phyloP scores from a whole-genome alignment of 2,888 invertebrate genomes.

The Hemaris fuciformis region DNA sequence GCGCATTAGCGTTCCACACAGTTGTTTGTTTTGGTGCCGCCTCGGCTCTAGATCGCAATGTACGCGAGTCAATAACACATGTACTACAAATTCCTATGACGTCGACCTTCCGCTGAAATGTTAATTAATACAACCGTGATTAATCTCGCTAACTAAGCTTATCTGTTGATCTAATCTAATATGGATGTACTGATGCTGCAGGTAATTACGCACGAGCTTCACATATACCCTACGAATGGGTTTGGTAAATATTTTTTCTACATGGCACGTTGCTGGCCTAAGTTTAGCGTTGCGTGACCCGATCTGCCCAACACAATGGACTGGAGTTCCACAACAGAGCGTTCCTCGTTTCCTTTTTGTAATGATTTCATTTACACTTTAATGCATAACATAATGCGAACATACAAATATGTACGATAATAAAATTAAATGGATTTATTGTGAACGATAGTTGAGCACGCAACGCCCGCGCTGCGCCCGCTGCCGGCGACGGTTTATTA shows the following conservation, averaged over 20 bases:
- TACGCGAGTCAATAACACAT: slow-evolving; percentile 22
- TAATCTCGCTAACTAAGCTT: background rate
- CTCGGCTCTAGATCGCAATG: slow-evolving; percentile 21
- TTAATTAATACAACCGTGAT: slow-evolving; percentile 5
- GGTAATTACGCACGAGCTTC: background rate
- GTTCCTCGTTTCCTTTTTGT: slow-evolving; percentile 43
- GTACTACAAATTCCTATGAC: slow-evolving; percentile 4
- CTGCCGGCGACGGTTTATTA: slow-evolving; percentile 32
- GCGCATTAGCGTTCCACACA: slow-evolving; percentile 17
- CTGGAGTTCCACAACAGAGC: slow-evolving; percentile 43
- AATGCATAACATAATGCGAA: slow-evolving; percentile 35
- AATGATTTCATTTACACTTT: slow-evolving; percentile 53
- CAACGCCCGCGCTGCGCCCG: slow-evolving; percentile 28
- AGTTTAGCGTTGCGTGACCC: slow-evolving; percentile 44
- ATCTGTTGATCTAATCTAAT: background rate
- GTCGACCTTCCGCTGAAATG: background rate
- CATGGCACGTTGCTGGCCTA: slow-evolving; percentile 17
- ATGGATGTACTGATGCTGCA: background rate
- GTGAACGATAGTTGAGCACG: slow-evolving; percentile 41
- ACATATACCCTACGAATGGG: background rate
- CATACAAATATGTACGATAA: slow-evolving; percentile 37
- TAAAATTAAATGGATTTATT: slow-evolving; percentile 49
- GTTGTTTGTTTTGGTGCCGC: background rate
- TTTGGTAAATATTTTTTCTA: background rate
- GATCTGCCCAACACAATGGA: slow-evolving; percentile 44